Evolutionary conservation across 2,888 invertebrate species (phyloP).

Genomic region (Anarsia innoxiella): DNA sequence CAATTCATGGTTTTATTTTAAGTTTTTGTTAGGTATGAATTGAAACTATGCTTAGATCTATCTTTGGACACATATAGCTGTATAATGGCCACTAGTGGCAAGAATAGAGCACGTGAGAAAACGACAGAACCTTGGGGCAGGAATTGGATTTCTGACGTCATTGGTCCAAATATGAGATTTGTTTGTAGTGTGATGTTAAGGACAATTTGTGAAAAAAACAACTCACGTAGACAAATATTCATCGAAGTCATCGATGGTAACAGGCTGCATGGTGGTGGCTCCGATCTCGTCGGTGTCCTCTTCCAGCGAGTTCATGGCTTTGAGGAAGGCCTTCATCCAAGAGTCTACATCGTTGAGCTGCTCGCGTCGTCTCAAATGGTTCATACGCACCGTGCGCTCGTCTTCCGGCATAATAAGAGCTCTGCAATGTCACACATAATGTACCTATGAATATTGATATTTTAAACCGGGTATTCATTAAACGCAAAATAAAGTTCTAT

Average conservation of each 20-base stretch:
- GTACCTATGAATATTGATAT: too few relatives aligned
- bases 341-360: conserved; percentile 88
- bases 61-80: neutral
- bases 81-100: too few relatives aligned
- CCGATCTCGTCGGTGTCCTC: conserved; percentile 88
- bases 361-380: conserved; percentile 86
- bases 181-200: too few relatives aligned
- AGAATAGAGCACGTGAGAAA: too few relatives aligned
- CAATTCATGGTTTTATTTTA: neutral
- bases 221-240: conserved; percentile 90
- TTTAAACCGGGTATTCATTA: too few relatives aligned
- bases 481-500: too few relatives aligned
- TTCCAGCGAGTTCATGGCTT: conserved; percentile 89
- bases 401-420: conserved; percentile 94
- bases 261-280: conserved; percentile 90
- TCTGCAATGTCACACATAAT: too few relatives aligned
- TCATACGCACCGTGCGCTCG: conserved; percentile 90
- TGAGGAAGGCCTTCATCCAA: conserved; percentile 92
- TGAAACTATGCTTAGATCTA: neutral
- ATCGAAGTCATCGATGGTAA: conserved; percentile 93
- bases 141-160: too few relatives aligned
- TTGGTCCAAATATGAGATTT: too few relatives aligned
- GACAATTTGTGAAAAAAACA: too few relatives aligned
- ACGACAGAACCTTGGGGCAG: too few relatives aligned
- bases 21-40: neutral